These are phyloP conservation scores for Neodiprion pinetum DNA, from an alignment of 1,140 invertebrate genomes.

Conservation along the genomic window DNA sequence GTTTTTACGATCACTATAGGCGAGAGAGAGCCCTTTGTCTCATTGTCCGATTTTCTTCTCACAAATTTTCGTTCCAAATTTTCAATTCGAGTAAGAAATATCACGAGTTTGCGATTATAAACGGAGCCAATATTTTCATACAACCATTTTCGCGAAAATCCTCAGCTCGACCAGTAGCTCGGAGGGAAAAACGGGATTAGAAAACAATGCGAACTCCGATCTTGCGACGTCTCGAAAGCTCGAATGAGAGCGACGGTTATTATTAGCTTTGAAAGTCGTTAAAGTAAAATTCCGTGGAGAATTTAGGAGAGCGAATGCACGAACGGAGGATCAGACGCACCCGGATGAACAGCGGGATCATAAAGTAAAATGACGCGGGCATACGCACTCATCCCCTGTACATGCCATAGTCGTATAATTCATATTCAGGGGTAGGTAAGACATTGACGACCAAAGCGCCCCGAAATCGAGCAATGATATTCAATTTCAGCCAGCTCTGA, in stretches of 20 bases:
- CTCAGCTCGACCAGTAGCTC: too few species aligned
- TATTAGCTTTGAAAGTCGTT: neutral
- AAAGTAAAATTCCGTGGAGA: neutral
- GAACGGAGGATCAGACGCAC: neutral
- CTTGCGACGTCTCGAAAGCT: too few species aligned
- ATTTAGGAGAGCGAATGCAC: too few species aligned
- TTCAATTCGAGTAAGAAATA: too few species aligned
- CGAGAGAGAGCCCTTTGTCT: neutral
- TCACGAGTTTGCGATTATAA: too few species aligned
- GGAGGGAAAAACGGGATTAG: too few species aligned
- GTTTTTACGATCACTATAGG: slow-evolving; percentile 3
- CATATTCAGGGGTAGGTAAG: neutral
- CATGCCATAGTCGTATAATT: neutral
- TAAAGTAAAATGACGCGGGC: neutral
- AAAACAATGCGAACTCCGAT: too few species aligned
- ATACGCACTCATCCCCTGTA: neutral
- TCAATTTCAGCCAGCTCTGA: neutral
- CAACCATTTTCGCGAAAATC: too few species aligned
- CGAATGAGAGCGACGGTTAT: too few species aligned
- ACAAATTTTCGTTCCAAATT: too few species aligned
- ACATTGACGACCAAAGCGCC: neutral
- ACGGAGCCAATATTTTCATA: too few species aligned
- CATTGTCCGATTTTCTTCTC: neutral
- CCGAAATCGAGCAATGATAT: neutral
- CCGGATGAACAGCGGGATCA: neutral